These are phyloP conservation scores for Neolamprologus variostigma DNA, from an alignment of 2,113 vertebrate genomes.

Conservation along the genomic window DNA sequence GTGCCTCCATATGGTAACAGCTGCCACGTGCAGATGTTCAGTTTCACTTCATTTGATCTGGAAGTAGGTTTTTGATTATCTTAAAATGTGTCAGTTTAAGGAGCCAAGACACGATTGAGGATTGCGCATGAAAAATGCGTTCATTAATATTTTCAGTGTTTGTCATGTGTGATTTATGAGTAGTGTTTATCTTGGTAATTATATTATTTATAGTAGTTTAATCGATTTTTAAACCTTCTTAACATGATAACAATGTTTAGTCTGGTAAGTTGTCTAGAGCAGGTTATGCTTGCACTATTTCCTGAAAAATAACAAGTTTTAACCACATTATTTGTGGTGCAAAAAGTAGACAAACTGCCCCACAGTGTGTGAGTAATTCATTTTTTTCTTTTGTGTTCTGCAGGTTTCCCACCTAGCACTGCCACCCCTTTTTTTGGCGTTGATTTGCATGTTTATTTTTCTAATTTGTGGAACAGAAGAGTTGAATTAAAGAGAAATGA, in stretches of 20 bases:
- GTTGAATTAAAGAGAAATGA: neutral
- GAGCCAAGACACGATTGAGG: neutral
- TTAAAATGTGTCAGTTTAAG: neutral
- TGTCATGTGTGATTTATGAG: neutral
- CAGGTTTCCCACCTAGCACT: neutral
- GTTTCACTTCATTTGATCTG: neutral
- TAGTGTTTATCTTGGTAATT: neutral
- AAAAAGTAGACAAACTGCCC: neutral
- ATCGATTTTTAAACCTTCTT: neutral
- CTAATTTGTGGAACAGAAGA: neutral
- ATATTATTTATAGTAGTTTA: neutral
- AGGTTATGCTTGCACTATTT: rapidly evolving
- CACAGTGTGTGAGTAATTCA: rapidly evolving
- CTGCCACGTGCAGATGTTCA: neutral
- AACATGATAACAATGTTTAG: neutral
- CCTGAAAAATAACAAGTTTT: neutral
- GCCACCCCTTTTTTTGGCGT: rapidly evolving
- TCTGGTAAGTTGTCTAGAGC: rapidly evolving
- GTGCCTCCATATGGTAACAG: neutral
- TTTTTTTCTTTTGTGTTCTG: rapidly evolving
- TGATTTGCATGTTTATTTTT: neutral
- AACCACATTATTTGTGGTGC: neutral
- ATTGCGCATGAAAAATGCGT: neutral
- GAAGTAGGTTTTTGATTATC: neutral
- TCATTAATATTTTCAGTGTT: neutral